Base-by-base conservation (phyloP, 2,797 vertebrate species). In the Rallus crepitans region DNA sequence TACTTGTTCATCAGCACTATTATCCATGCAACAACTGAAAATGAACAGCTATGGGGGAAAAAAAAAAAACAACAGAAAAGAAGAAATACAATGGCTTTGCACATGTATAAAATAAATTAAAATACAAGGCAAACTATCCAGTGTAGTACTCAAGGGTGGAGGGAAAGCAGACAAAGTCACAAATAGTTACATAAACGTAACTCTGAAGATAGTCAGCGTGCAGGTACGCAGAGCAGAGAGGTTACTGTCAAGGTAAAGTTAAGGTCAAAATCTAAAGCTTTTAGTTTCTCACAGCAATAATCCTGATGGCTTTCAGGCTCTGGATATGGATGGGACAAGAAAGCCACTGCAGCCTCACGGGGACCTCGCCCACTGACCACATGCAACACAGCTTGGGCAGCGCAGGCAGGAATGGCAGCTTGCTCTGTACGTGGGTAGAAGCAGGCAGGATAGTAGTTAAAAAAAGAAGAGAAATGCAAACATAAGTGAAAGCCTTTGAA, bases 1-100 rank as follows among this genome's bases (percentile, higher is more conserved):
- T 91, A 87, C 91, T 96, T 78, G 91, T 93, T 97, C 96, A 97
- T 93, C 94, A 96, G 85, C 81, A 90, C 61, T 86, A 73, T 95
- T 92, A 96, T 94, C 94, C 76, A 53, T 50, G 35, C 72, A 95
- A 93, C 89, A 95, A 95, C 86, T 94, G 96, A 96, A 97, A 97
- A 97, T 83, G 83, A 94, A 81, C 78, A 86, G 57, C 63, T 77
- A 91, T 12, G 7, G n/a, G 50, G 17, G 81, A 93, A 92, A 95
- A 89, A 47, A 47, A 83, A 84, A 82, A 84, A 80, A 94, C 47
- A 70, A 27, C 3, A 50, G 33, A 77, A 42, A 73, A 82, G 50
- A 92, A 91, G 15, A 86, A 90, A 93, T 72, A 86, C 61, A 96
- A 95, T 94, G 59, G 42, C 57, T 82, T 39, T 47, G 27, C 47